Base-by-base conservation (phyloP, 2,113 vertebrate species). In the Salvelinus namaycush region DNA sequence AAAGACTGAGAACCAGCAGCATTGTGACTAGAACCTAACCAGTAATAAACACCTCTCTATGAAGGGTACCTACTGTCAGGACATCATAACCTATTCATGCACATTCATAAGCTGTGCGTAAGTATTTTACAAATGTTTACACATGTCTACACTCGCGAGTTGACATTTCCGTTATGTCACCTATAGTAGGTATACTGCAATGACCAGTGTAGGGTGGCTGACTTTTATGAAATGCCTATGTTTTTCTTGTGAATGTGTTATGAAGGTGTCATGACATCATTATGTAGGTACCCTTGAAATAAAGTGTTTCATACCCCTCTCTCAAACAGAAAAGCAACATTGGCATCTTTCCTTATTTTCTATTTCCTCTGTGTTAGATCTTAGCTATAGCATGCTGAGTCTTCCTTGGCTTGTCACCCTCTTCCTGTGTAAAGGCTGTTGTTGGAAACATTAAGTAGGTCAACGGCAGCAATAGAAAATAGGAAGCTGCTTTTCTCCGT, bases 381-480 rank as follows among this genome's bases (percentile, higher is more conserved):
- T 39, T 68, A 68, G 31, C 13, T 29, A 31, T 24, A 16, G 60
- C 5, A 9, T 62, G 22, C 4, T 26, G 2, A 72, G 59, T 31
- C 67, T 79, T 51, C 18, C 48, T 69, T 69, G 64, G 62, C 68
- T 70, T 31, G 70, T 68, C 70, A 57, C 22, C 54, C 5, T 20
- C 68, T 68, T 74, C 22, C 24, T 29, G 67, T 57, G 2, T 11
- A 68, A 70, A 74, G 70, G 26, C 48, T 70, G 67, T 14, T 67
- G n/a, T 22, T 70, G 51, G 51, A 60, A 62, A 77, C 39, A 71
- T 48, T 44, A 74, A 75, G 75, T 81, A 71, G 72, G 69, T 70
- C 80, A 75, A 57, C 68, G 57, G 66, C 64, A 57, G 13, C 49
- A 48, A 54, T 14, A 54, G 14, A 49, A 54, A 57, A 26, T 62